These are phyloP conservation scores for Drosophila santomea DNA, from an alignment of 1,140 invertebrate genomes.

Conservation along the genomic window DNA sequence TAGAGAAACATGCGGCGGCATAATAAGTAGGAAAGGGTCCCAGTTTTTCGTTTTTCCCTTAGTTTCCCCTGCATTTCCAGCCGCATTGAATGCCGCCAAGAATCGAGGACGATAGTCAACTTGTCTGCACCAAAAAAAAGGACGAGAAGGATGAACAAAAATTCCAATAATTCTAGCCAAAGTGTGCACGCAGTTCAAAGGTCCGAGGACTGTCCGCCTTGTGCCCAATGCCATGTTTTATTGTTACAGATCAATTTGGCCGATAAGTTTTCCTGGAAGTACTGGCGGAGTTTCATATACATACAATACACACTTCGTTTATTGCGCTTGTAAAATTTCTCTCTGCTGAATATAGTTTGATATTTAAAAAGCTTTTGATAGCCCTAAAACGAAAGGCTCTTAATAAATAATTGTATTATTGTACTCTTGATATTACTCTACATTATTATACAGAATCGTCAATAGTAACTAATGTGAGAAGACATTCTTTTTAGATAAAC, in stretches of 20 bases:
- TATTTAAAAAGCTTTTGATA: conserved; percentile 26
- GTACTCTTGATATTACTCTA: no score
- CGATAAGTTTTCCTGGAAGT: conserved; percentile 14
- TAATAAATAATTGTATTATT: no score
- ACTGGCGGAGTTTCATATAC: background rate
- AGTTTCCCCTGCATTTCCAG: conserved; percentile 20
- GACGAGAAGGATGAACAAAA: conserved; percentile 16
- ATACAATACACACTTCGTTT: conserved; percentile 14
- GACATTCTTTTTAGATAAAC: no score
- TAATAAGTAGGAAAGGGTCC: conserved; percentile 68
- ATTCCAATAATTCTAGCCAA: conserved; percentile 63
- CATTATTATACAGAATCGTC: no score
- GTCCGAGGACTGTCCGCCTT: conserved; percentile 11
- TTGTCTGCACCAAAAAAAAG: conserved; percentile 54
- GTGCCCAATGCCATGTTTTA: conserved; percentile 25
- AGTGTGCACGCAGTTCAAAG: conserved; percentile 64
- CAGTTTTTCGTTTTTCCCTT: conserved; percentile 10
- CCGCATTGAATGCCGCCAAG: conserved; percentile 65
- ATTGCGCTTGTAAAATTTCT: background rate
- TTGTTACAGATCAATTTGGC: conserved; percentile 34
- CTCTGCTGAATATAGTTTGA: conserved; percentile 6
- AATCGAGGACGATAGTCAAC: conserved; percentile 73
- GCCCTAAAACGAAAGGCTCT: no score
- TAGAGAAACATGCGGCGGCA: conserved; percentile 63
- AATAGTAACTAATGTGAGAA: no score